Percentiles rank a stretch among this genome's conserved stretches.
Conservation (phyloP, 2,888 invertebrate genomes). For the Eupithecia dodoneata region DNA sequence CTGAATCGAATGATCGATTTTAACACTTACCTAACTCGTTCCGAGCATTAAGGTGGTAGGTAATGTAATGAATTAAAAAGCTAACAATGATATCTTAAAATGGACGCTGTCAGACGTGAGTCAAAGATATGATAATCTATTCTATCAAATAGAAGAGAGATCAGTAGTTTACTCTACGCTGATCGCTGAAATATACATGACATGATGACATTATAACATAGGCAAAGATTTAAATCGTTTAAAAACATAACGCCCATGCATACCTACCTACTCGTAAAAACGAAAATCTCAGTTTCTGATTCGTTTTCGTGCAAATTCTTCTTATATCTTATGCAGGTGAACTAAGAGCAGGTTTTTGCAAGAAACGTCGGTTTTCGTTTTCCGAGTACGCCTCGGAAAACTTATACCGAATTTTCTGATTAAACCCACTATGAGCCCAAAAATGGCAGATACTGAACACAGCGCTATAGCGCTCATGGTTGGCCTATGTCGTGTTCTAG, state of each 20-base stretch:
- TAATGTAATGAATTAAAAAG: background rate
- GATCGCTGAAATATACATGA: background rate
- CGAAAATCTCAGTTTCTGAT: background rate
- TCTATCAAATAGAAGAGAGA: background rate
- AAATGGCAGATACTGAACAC: background rate
- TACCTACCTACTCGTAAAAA: no score
- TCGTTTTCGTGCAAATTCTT: background rate
- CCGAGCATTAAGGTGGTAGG: background rate
- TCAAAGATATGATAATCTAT: conserved; percentile 1
- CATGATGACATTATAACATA: background rate
- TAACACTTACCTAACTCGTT: conserved; percentile 4
- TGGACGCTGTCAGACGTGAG: background rate
- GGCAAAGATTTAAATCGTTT: no score
- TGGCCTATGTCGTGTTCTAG: background rate
- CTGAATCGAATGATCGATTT: background rate
- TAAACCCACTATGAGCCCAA: background rate
- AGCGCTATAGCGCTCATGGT: background rate
- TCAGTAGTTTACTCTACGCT: background rate
- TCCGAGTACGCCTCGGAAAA: no score
- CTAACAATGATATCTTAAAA: background rate
- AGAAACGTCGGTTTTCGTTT: background rate
- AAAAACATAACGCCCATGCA: no score
- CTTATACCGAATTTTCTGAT: no score
- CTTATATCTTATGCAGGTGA: background rate
- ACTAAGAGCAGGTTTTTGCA: background rate